Evolutionary conservation across 2,113 vertebrate genomes (phyloP).

Genomic region (Poeciliopsis turrubarensis): DNA sequence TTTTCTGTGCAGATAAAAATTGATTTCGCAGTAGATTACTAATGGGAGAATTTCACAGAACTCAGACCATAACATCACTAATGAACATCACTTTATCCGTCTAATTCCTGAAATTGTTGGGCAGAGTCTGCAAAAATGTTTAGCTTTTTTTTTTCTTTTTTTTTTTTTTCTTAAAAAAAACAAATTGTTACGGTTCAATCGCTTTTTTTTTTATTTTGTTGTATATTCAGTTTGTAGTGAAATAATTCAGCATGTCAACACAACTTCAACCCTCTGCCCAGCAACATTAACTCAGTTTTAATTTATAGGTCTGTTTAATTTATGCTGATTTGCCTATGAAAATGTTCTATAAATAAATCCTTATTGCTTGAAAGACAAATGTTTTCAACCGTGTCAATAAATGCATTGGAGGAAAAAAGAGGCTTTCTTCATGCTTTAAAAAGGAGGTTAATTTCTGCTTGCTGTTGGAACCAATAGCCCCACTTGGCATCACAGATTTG

Average conservation of each 20-base stretch:
- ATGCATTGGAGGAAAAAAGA: not conserved
- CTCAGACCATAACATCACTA: not conserved
- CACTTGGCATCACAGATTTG: not conserved
- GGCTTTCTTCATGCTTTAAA: too few species aligned
- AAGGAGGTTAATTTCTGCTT: not conserved
- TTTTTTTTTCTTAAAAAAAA: fast-evolving
- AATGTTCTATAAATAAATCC: constrained; percentile 59
- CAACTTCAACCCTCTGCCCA: constrained; percentile 7
- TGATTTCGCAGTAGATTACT: not conserved
- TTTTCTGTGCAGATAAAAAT: constrained; percentile 2
- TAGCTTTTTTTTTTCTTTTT: not conserved
- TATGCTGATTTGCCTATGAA: constrained; percentile 49
- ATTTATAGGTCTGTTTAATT: constrained; percentile 58
- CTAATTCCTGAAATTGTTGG: not conserved
- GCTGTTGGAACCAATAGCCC: not conserved
- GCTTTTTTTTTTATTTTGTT: not conserved
- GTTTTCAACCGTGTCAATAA: not conserved
- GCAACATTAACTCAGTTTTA: constrained; percentile 26
- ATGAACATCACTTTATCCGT: not conserved
- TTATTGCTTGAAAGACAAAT: constrained; percentile 26
- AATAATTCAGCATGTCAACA: not conserved
- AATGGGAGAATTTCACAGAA: not conserved
- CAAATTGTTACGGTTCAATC: not conserved
- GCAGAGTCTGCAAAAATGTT: not conserved
- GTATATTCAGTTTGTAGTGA: constrained; percentile 28